These are phyloP conservation scores for Rhodeus uyekii DNA, from an alignment of 2,797 vertebrate species.

Conservation along the genomic window DNA sequence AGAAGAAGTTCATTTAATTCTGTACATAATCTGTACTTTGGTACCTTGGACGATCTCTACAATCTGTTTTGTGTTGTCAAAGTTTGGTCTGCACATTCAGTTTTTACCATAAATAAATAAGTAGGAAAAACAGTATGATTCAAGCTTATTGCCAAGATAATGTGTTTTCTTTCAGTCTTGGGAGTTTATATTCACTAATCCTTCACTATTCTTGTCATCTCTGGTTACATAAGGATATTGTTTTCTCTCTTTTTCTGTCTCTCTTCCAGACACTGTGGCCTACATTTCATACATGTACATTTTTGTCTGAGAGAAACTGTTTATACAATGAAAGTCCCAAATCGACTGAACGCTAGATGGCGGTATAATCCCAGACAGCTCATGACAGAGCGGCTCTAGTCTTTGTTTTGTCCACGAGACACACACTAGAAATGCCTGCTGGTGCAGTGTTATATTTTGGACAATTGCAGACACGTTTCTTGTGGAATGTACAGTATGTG, in stretches of 20 bases:
- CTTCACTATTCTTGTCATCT: background rate
- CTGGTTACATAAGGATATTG: conserved; percentile 17
- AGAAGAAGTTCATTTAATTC: background rate
- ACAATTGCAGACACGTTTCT: background rate
- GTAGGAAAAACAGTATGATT: background rate
- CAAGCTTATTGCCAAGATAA: conserved; percentile 13
- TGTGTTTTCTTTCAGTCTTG: background rate
- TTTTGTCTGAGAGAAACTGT: background rate
- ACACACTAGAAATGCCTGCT: background rate
- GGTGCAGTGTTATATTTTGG: background rate
- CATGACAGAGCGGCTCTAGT: background rate
- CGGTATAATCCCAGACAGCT: conserved; percentile 45
- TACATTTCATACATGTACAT: conserved; percentile 37
- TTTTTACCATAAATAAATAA: conserved; percentile 14
- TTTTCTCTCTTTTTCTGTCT: conserved; percentile 16
- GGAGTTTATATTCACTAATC: background rate
- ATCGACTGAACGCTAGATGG: conserved; percentile 56
- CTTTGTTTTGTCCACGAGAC: conserved; percentile 2
- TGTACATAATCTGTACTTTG: background rate
- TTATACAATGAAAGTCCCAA: background rate
- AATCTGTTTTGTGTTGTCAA: background rate
- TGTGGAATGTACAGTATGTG: background rate
- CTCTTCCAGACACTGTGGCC: conserved; percentile 50
- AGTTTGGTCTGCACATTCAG: background rate
- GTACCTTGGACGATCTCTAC: background rate